Base-by-base conservation (phyloP, 92 coral and sea anemone species). In the Zoanthus gigantus region DNA sequence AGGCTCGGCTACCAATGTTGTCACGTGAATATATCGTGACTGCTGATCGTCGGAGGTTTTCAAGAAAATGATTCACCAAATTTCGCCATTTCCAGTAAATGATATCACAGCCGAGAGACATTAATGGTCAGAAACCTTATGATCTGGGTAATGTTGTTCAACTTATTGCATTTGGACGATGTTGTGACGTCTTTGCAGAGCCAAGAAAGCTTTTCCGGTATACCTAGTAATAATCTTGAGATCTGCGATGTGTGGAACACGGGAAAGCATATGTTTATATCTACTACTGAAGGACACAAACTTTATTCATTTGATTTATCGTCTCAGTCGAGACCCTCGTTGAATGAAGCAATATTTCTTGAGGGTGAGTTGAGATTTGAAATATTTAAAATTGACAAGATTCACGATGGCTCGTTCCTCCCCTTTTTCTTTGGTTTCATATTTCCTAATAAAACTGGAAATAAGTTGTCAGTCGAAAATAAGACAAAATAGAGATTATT, bases 241-340 rank as follows among this genome's bases (percentile, higher is more conserved):
- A 75, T 95, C 10, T 75, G 72, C 75, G 92, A 93, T 31, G 98
- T 97, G 0, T 97, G 99, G 99, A 92, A 91, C 45, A 88, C 88
- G 37, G 76, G 91, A 31, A 96, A 95, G 28, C 96, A 90, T 50
- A 84, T 95, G 46, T 96, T 95, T 82, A 93, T 95, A 56, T 48
- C 94, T 18, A 89, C 93, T 32, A 92, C 89, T 63, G 85, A 76
- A 15, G 94, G 94, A 7, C 86, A 87, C 67, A 87, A 88, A 73
- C 91, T 97, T 58, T 89, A 86, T 73, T 95, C 93, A 17, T 92
- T 96, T 75, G 97, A 97, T 61, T 82, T 92, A 10, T 86, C 94
- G 10, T 98, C 93, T 60, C 95, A 94, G 87, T 86, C 95, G 23
- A 92, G 89, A 94, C 90, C 90, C 53, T 84, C 88, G 69, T 82